Base-by-base conservation (phyloP, 1,140 invertebrate species). In the Trachymyrmex septentrionalis region DNA sequence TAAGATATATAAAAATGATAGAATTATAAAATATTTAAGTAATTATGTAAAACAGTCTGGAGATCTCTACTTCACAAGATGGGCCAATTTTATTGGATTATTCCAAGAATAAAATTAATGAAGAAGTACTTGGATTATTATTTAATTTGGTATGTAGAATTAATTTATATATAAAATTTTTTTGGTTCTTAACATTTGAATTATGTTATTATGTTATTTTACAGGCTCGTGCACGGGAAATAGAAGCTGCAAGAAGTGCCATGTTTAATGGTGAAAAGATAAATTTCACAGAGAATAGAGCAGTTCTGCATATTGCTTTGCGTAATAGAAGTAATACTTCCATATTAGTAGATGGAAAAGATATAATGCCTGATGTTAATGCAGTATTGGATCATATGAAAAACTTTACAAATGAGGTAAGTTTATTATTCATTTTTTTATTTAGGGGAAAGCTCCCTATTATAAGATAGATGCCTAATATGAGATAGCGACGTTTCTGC, bases 251-350 rank as follows among this genome's bases (percentile, higher is more conserved):
- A 19, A 96, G 99, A 91, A 96, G 98, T 96, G 97, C 97, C 48
- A 99, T 99, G 99, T 99, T 99, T 94, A 93, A 94, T 88, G 99
- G 99, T 50, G 96, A 98, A 92, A 99, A 98, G 93, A 99, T 99
- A 53, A 99, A 99, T 95, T 99, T 99, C 92, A 99, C 99, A 2
- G 99, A 99, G 95, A 97, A 98, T 92, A 96, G 99, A 89, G 98
- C 99, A 59, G 99, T 99, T 2, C 95, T 99, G 2, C 99, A 99
- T 94, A 97, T 98, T 61, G 99, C 99, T 21, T 96, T 99, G 34
- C 96, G 99, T 71, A 99, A 99, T 94, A 96, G 98, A 63, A 96
- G 96, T 66, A 98, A 98, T 93, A 96, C 95, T 0, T 96, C 97
- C 0, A 98, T 99, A 86, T 71, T 97, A 19, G 97, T 99, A 5